Evolutionary conservation across 2,888 invertebrate genomes (phyloP).

Genomic region (Erebia epiphron): DNA sequence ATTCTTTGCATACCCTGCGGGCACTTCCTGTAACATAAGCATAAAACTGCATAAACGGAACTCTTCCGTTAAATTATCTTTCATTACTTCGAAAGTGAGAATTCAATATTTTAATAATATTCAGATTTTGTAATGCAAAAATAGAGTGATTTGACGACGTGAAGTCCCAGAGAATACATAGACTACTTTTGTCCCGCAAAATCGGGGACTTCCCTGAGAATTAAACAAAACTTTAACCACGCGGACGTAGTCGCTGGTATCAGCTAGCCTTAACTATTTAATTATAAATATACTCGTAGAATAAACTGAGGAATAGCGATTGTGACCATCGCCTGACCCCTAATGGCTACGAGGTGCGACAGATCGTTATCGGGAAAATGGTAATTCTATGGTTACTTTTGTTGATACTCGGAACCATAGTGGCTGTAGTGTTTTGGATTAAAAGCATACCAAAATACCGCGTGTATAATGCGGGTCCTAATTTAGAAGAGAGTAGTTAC

Average conservation of each 20-base stretch:
- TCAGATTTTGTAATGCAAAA: no score
- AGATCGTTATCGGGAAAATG: conserved; percentile 75
- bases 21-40: conserved; percentile 7
- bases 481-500: not conserved
- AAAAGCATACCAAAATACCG: conserved; percentile 29
- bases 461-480: not conserved
- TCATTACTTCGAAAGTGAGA: not conserved
- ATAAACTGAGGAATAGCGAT: conserved; percentile 65
- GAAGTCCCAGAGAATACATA: no score
- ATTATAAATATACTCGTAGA: no score
- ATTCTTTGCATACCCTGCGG: conserved; percentile 5
- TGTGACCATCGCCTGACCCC: conserved; percentile 77
- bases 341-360: conserved; percentile 77
- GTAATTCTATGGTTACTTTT: conserved; percentile 68
- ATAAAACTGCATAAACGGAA: conserved; percentile 2
- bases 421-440: conserved; percentile 23
- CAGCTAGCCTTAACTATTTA: no score
- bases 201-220: no score
- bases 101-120: conserved; percentile 2
- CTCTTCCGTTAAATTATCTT: not conserved
- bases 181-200: no score
- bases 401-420: conserved; percentile 55
- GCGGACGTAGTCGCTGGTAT: no score
- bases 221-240: no score
- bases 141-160: no score